Evolutionary conservation across 2,888 invertebrate genomes (phyloP).

Genomic region (Adelphocoris suturalis): DNA sequence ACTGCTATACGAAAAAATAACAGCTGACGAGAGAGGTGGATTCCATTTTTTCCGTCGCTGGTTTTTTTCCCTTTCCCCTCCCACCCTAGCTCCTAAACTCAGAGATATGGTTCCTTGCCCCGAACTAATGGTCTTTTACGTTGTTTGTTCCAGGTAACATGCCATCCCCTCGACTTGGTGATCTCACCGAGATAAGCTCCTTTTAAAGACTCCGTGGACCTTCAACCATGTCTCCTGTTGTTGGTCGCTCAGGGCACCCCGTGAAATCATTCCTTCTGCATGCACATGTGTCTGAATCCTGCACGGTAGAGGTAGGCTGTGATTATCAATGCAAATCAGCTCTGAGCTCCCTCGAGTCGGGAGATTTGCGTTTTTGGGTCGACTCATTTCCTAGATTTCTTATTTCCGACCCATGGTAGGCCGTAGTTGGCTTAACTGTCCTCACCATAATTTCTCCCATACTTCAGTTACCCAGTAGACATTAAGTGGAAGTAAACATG

Average conservation of each 20-base stretch:
- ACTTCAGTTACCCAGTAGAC: too few species aligned
- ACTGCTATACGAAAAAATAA: not conserved
- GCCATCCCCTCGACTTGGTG: slow-evolving; percentile 40
- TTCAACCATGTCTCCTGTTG: slow-evolving; percentile 46
- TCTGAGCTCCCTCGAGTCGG: too few species aligned
- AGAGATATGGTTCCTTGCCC: slow-evolving; percentile 40
- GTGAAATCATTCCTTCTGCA: slow-evolving; percentile 14
- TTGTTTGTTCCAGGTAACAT: slow-evolving; percentile 60
- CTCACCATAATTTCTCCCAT: too few species aligned
- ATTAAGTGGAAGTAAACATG: too few species aligned
- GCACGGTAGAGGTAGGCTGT: not conserved
- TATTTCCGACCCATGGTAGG: too few species aligned
- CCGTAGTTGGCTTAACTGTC: too few species aligned
- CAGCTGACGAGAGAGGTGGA: slow-evolving; percentile 2
- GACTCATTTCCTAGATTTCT: too few species aligned
- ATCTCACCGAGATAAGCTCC: slow-evolving; percentile 45
- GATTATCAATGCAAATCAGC: slow-evolving; percentile 5
- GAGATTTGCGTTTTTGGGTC: too few species aligned
- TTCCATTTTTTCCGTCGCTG: not conserved
- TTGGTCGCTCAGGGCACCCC: not conserved
- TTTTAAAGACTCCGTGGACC: slow-evolving; percentile 44
- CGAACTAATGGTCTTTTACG: slow-evolving; percentile 47
- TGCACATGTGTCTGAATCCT: not conserved
- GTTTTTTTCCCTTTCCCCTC: not conserved
- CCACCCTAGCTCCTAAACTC: not conserved